Base-by-base conservation (phyloP, 37 sponge, comb jelly and placozoan species). In the Tethya wilhelma region DNA sequence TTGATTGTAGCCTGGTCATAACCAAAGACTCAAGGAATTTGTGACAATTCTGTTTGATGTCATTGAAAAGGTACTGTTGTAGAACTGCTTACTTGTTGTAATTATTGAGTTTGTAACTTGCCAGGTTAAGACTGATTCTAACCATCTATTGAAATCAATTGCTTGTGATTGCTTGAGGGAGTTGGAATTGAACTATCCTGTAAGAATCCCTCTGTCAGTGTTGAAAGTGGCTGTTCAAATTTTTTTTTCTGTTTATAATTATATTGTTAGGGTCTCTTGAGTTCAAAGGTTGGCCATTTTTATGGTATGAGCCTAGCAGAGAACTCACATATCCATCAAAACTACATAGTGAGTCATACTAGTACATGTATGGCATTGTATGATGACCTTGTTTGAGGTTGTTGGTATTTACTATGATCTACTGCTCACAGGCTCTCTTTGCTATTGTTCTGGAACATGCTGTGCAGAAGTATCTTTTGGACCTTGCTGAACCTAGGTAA, bases 131-230 rank as follows among this genome's bases (percentile, higher is more conserved):
- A 42, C 75, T 36, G 88, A 81, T 7, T 39, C 76, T 11, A 80
- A 80, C 37, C 57, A 31, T 22, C 59, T 82, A 56, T 56, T 89
- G 57, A 77, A 75, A 33, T 56, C 74, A 0, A 77, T 56, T 0
- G 89, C 89, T 4, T 89, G 89, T 59, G 83, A 82, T 30, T 89
- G 89, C 40, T 67, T 89, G 37, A 82, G 64, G 29, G 89, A 89
- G 56, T 14, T 89, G 31, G 89, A 89, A 40, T 37, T 82, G 65
- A 17, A 43, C 2, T 81, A 70, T 28, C 89, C 89, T 9, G 89
- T 88, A 36, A 41, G 77, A 64, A 36, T 70, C 12, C 1, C n/a
- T n/a, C n/a, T n/a, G n/a, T n/a, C n/a, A 22, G 23, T 63, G 41
- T 36, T 64, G 20, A n/a, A 4, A 20, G 23, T 49, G 2, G 39